A percentile compares a stretch with the other conserved stretches of the same genome.
Evolutionary conservation across 2,113 vertebrate genomes (phyloP).

Genomic region (Oncorhynchus gorbuscha): DNA sequence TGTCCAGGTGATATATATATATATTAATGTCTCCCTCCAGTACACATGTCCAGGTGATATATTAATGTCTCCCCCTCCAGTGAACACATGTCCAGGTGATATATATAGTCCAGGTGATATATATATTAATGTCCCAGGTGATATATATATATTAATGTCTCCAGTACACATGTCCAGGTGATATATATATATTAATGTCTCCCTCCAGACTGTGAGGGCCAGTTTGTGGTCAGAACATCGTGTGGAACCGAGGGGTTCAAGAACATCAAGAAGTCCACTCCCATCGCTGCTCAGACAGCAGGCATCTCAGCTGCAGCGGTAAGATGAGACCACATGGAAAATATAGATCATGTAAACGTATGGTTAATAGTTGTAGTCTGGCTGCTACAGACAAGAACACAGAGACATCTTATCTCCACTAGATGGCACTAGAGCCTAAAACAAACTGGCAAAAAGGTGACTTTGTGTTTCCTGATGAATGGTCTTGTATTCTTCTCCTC

Average conservation of each 20-base stretch:
- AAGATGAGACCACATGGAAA: slow-evolving; percentile 46
- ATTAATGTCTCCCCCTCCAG: no score
- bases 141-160: background rate
- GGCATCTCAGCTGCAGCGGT: slow-evolving; percentile 85
- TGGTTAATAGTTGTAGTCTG: no score
- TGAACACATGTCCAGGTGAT: no score
- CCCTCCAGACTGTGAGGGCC: slow-evolving; percentile 70
- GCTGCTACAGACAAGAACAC: background rate
- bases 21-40: no score
- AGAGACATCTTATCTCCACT: background rate
- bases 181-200: slow-evolving; percentile 9
- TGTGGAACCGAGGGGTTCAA: slow-evolving; percentile 93
- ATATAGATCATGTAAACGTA: background rate
- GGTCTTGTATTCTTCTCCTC: slow-evolving; percentile 22
- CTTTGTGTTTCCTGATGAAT: no score
- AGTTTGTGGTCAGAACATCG: slow-evolving; percentile 73
- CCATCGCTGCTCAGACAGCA: slow-evolving; percentile 87
- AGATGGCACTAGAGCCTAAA: background rate
- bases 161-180: slow-evolving; percentile 90
- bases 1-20: no score
- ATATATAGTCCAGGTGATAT: no score
- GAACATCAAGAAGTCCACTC: slow-evolving; percentile 87
- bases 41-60: slow-evolving; percentile 80
- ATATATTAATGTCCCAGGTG: no score
- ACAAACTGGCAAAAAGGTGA: background rate